Conservation (phyloP, 2,888 invertebrate genomes). For the Gerris lacustris region DNA sequence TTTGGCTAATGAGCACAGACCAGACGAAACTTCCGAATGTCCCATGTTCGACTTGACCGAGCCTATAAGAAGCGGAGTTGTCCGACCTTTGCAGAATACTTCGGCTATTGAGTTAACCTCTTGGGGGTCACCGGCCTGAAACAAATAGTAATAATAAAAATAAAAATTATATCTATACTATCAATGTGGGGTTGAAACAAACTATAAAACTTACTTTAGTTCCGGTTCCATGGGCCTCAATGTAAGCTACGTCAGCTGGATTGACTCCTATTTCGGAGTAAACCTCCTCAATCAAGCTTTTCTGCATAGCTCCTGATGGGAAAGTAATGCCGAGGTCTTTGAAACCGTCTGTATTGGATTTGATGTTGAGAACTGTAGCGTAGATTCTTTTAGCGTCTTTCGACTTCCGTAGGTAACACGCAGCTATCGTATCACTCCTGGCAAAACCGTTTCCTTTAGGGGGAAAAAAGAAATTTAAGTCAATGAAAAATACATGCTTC, state of each 20-base stretch:
- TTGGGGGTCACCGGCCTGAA: slow-evolving; percentile 87
- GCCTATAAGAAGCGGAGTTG: slow-evolving; percentile 72
- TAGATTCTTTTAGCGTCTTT: slow-evolving; percentile 66
- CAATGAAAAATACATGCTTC: too few relatives aligned
- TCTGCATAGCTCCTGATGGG: slow-evolving; percentile 70
- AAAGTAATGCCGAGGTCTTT: slow-evolving; percentile 84
- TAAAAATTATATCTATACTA: too few relatives aligned
- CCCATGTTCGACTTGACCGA: slow-evolving; percentile 99
- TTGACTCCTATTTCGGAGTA: slow-evolving; percentile 72
- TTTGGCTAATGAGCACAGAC: slow-evolving; percentile 81
- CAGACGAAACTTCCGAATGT: slow-evolving; percentile 89
- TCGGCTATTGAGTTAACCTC: slow-evolving; percentile 91
- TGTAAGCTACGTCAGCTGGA: slow-evolving; percentile 72
- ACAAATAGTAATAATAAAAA: too few relatives aligned
- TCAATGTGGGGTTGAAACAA: too few relatives aligned
- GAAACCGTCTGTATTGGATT: slow-evolving; percentile 83
- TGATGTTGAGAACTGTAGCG: slow-evolving; percentile 74
- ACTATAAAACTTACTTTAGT: slow-evolving; percentile 54
- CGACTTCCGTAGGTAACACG: slow-evolving; percentile 68
- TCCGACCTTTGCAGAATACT: slow-evolving; percentile 72
- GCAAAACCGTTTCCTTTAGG: slow-evolving; percentile 81
- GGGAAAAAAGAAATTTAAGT: too few relatives aligned
- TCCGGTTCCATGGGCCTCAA: slow-evolving; percentile 97
- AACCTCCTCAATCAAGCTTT: slow-evolving; percentile 67
- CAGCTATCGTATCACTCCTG: slow-evolving; percentile 75